Evolutionary conservation across 2,888 invertebrate genomes (phyloP).

Genomic region (Chaitophorus viminalis): DNA sequence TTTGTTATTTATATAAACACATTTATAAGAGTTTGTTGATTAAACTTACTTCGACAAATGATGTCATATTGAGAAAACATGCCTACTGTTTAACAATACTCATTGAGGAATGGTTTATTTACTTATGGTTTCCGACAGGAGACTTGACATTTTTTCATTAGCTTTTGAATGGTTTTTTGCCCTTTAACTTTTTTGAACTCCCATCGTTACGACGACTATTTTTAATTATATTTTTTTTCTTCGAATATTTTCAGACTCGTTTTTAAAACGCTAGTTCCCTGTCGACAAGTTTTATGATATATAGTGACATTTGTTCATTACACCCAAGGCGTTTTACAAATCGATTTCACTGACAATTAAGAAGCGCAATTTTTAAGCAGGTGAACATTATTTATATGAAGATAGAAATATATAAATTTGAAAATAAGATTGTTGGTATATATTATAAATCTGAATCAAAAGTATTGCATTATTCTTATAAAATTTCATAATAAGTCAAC

Average conservation of each 20-base stretch:
- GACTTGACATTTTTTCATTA: constrained; percentile 49
- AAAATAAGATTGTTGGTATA: no score
- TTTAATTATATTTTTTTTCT: constrained; percentile 43
- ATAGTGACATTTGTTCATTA: constrained; percentile 43
- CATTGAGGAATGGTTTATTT: constrained; percentile 24
- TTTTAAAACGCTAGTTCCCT: background rate
- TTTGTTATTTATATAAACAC: background rate
- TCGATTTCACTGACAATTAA: constrained; percentile 17
- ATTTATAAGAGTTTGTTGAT: constrained; percentile 15
- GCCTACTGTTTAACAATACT: constrained; percentile 13
- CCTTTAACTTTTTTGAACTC: constrained; percentile 24
- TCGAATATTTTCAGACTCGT: constrained; percentile 7
- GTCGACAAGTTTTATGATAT: constrained; percentile 39
- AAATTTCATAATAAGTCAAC: no score
- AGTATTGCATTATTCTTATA: no score
- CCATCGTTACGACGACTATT: constrained; percentile 32
- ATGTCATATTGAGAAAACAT: constrained; percentile 32
- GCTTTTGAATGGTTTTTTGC: constrained; percentile 12
- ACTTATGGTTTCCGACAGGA: constrained; percentile 16
- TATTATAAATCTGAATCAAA: no score
- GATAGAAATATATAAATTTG: background rate
- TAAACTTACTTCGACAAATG: constrained; percentile 27
- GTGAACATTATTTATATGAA: background rate
- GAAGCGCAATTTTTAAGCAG: background rate
- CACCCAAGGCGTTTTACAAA: background rate